Base-by-base conservation (phyloP, 2,888 invertebrate genomes). In the Tipula confusa region DNA sequence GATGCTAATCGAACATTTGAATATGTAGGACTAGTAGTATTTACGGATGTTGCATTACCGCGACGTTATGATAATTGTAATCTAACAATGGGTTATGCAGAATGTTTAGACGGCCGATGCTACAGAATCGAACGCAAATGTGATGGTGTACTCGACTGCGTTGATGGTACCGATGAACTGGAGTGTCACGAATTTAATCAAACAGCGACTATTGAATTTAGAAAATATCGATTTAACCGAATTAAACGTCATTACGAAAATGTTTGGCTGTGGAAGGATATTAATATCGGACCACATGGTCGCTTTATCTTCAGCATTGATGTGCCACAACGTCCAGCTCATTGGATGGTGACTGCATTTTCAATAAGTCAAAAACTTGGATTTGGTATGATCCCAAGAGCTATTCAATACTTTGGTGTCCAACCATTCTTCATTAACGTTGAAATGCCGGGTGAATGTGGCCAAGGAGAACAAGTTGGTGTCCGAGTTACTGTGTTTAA, bases 1-100 rank as follows among this genome's bases (percentile, higher is more conserved):
- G 98, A 98, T 89, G 97, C 96, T 1, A 98, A 98, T 89, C 92
- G 96, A 84, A 98, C 98, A 0, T 98, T 98, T 87, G 95, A 95
- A 92, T 98, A 93, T 88, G 93, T 95, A 0, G 98, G 98, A 0
- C 89, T 98, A 83, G 91, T 98, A 1, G 96, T 98, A 1, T 96
- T 98, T 87, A 97, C 96, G 83, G 98, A 98, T 90, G 96, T 97
- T 82, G 91, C 93, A 64, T 91, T 97, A 81, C 92, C 95, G 0
- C 91, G 94, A 0, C 92, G 95, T 18, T 90, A 91, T 5, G 92
- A 92, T 28, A 90, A 88, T 83, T 97, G 97, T 87, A 96, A 97
- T 89, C 88, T 89, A 29, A 93, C 94, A 0, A 90, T 91, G 33
- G 97, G 97, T 0, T 92, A 91, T 84, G 93, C 91, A 0, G 96